Percentiles rank a stretch among this genome's conserved stretches.
phyloP scores from a whole-genome alignment of 1,140 invertebrate species.

The Leptinotarsa undecemlineata region DNA sequence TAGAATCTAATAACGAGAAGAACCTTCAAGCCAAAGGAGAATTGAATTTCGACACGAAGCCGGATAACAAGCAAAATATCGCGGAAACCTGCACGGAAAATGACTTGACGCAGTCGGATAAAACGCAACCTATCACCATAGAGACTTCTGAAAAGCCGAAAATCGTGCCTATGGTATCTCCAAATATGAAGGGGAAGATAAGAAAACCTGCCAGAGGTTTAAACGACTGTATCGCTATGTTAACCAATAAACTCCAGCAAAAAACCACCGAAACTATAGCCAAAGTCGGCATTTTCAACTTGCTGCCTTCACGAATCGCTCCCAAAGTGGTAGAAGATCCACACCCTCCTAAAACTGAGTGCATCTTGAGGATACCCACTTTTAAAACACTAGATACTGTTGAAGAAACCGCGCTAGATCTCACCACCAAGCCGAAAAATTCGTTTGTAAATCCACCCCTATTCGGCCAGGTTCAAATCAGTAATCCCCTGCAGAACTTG shows the following conservation, averaged over 20 bases:
- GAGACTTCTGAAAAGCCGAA: constrained; percentile 38
- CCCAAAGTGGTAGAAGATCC: constrained; percentile 16
- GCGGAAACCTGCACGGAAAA: background rate
- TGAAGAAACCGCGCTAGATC: constrained; percentile 38
- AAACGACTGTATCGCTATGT: constrained; percentile 62
- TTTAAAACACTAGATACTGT: constrained; percentile 25
- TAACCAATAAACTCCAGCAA: constrained; percentile 56
- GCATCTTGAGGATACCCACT: constrained; percentile 39
- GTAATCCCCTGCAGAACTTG: background rate
- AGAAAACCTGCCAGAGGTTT: constrained; percentile 53
- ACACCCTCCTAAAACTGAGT: constrained; percentile 30
- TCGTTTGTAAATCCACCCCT: background rate
- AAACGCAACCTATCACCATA: constrained; percentile 27
- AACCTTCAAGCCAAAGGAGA: constrained; percentile 41
- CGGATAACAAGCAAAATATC: background rate
- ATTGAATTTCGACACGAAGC: constrained; percentile 22
- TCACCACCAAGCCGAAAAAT: constrained; percentile 34
- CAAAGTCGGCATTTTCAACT: constrained; percentile 29
- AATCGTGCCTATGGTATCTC: constrained; percentile 32
- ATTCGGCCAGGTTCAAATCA: background rate
- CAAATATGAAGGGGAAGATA: constrained; percentile 53
- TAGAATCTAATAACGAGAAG: constrained; percentile 39
- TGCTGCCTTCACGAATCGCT: constrained; percentile 15
- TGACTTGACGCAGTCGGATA: background rate
- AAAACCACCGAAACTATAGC: constrained; percentile 32